A percentile compares a stretch with the other conserved stretches of the same genome.
These are phyloP conservation scores for Abrostola tripartita DNA, from an alignment of 2,888 invertebrate species.

Conservation along the genomic window DNA sequence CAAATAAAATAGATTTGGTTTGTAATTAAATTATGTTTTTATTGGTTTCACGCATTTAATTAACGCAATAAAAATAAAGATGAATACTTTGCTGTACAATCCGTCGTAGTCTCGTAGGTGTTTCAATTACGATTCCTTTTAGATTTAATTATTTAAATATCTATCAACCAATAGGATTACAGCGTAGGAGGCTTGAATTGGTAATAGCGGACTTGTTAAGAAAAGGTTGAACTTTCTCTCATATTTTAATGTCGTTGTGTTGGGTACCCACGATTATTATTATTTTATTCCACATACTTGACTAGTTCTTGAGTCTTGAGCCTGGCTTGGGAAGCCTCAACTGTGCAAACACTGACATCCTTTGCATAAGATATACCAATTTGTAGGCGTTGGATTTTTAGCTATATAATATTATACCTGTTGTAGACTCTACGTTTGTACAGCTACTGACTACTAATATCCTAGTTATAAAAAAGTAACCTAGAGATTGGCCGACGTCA, in stretches of 20 bases:
- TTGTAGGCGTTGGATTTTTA: too few species aligned
- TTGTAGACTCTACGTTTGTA: too few species aligned
- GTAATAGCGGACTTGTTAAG: slow-evolving; percentile 35
- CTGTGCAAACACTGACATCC: too few species aligned
- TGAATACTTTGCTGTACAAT: slow-evolving; percentile 17
- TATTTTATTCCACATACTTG: not conserved
- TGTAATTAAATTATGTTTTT: not conserved
- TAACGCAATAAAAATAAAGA: slow-evolving; percentile 25
- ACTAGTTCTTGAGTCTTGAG: not conserved
- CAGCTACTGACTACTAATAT: too few species aligned
- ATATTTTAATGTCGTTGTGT: slow-evolving; percentile 11
- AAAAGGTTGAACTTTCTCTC: slow-evolving; percentile 40
- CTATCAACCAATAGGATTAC: slow-evolving; percentile 23
- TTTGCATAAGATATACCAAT: too few species aligned
- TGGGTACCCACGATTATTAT: not conserved
- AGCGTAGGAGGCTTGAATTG: slow-evolving; percentile 50
- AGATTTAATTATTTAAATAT: slow-evolving; percentile 15
- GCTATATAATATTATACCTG: too few species aligned
- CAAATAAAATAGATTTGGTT: too few species aligned
- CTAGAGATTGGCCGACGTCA: too few species aligned
- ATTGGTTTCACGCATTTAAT: slow-evolving; percentile 14
- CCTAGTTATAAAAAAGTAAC: too few species aligned
- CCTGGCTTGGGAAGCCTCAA: too few species aligned
- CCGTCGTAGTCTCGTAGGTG: slow-evolving; percentile 27
- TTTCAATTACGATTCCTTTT: slow-evolving; percentile 28